A percentile compares a stretch with the other conserved stretches of the same genome.
These are phyloP conservation scores for Hexactinellida sp. DNA, from an alignment of 37 sponge, comb jelly and placozoan genomes.

Conservation along the genomic window DNA sequence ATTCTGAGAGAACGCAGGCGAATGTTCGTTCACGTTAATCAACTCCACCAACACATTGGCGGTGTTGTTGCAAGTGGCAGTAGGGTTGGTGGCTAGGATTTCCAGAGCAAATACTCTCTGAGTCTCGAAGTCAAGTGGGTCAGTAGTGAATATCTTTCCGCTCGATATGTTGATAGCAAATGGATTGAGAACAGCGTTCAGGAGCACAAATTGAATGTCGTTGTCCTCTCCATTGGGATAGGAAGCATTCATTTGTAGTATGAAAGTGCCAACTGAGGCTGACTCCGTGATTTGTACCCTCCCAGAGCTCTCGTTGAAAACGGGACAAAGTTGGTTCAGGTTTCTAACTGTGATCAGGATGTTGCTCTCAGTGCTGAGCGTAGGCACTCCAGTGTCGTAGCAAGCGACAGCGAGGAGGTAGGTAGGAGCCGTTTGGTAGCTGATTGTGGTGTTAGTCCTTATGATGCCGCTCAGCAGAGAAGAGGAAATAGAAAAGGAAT, in stretches of 20 bases:
- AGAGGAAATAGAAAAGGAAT: not conserved
- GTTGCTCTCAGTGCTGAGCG: not conserved
- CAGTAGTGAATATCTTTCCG: not conserved
- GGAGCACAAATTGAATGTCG: not conserved
- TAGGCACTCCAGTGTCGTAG: not conserved
- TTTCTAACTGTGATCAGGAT: not conserved
- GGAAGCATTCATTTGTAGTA: not conserved
- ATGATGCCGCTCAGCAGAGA: not conserved
- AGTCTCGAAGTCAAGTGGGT: not conserved
- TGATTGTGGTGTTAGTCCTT: not conserved
- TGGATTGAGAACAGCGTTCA: not conserved
- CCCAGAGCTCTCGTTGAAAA: not conserved
- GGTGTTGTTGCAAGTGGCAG: slow-evolving; percentile 10
- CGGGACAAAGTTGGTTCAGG: not conserved
- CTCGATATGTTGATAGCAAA: not conserved
- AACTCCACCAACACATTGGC: slow-evolving; percentile 16
- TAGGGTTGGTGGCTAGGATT: not conserved
- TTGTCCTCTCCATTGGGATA: not conserved
- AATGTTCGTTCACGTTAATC: not conserved
- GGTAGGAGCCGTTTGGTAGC: not conserved
- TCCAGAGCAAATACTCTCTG: not conserved
- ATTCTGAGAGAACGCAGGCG: not conserved
- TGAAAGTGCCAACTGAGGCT: not conserved
- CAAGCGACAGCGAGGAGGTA: not conserved
- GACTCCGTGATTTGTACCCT: not conserved